Base-by-base conservation (phyloP, 1,140 invertebrate species). In the Drosophila murphyi region DNA sequence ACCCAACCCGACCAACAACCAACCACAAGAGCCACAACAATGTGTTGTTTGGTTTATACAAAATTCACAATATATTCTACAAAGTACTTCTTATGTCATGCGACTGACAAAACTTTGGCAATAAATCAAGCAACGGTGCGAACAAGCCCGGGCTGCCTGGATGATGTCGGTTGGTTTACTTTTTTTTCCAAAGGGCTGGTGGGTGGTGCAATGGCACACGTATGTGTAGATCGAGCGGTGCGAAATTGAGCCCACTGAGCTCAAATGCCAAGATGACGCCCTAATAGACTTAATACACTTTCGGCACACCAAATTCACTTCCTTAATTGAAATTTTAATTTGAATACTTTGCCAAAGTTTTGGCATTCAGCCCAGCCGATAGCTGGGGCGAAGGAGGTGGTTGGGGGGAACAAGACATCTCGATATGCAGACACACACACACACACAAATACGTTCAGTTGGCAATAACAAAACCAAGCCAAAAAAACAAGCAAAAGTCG, bases 271-370 rank as follows among this genome's bases (percentile, higher is more conserved):
- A 88, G 85, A 88, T 89, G 85, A 78, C 85, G 77, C 81, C 75
- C 76, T 73, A 85, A 89, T 85, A 89, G 85, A 89, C 85, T 89
- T 90, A 87, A 87, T 87, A 87, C 83, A 89, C 85, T 89, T 90
- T 89, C 86, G 78, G 80, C 85, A 86, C 87, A 89, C 81, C 81
- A 89, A 89, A 89, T 89, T 89, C 86, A 90, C 86, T 89, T 90
- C 86, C 86, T 82, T 89, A 89, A 89, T 89, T 89, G 86, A 89
- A 89, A 89, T 90, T 89, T 89, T 89, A 90, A 89, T 89, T 90
- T 89, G 86, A 89, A 89, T 89, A 89, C 86, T 89, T 89, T 89
- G 86, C 76, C 86, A 79, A 89, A 89, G 88, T 89, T 88, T 89
- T 89, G 80, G 85, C 83, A 82, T 77, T 79, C 80, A 87, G 76